Evolutionary conservation across 1,140 invertebrate genomes (phyloP).

Genomic region (Aplysia californica): DNA sequence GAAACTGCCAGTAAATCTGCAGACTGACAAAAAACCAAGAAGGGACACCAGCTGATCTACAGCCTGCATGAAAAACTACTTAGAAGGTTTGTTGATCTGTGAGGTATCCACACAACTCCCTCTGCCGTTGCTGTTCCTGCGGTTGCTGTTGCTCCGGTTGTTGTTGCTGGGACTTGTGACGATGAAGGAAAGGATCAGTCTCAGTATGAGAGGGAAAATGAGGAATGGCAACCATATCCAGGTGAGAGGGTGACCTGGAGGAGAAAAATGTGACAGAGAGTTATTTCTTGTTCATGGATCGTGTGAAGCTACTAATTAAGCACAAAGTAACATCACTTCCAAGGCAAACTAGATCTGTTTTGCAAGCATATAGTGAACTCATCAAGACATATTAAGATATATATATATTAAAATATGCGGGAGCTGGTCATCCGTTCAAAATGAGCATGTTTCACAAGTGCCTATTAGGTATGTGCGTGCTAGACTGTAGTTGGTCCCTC

Average conservation of each 20-base stretch:
- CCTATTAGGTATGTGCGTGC: too few species aligned
- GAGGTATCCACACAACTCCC: too few species aligned
- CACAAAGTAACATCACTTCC: not conserved
- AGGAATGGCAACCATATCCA: slow-evolving; percentile 16
- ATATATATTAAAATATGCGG: too few species aligned
- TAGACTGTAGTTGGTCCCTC: too few species aligned
- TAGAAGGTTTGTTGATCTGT: too few species aligned
- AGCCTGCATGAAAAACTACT: too few species aligned
- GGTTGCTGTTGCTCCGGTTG: not conserved
- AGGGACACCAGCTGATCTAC: too few species aligned
- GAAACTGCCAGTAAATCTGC: too few species aligned
- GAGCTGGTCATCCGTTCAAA: too few species aligned
- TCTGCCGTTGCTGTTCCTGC: not conserved
- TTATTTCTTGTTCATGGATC: not conserved
- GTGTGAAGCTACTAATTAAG: not conserved
- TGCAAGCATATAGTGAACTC: not conserved
- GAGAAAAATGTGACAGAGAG: not conserved
- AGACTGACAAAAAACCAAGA: too few species aligned
- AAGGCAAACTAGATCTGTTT: not conserved
- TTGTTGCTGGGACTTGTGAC: not conserved
- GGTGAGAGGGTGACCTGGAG: slow-evolving; percentile 12
- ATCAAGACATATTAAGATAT: too few species aligned
- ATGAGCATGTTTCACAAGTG: too few species aligned
- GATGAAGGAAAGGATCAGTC: slow-evolving; percentile 10
- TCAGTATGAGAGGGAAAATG: slow-evolving; percentile 7